phyloP scores from a whole-genome alignment of 2,113 vertebrate genomes.

The Gulo gulo region DNA sequence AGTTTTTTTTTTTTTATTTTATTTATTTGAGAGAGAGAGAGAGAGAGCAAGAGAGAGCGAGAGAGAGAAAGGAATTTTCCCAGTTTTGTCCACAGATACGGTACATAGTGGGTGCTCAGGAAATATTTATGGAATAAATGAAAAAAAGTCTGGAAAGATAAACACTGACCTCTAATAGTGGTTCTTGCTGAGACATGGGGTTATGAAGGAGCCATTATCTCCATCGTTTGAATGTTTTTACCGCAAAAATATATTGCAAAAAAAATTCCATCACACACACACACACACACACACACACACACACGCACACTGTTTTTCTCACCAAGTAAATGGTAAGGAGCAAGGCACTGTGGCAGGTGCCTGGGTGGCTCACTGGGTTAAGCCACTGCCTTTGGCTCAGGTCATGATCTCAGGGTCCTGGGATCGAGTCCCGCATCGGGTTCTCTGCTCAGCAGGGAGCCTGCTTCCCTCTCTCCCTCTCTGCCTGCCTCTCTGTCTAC shows the following conservation, averaged over 20 bases:
- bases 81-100: background rate
- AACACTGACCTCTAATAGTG: background rate
- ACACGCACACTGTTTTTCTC: background rate
- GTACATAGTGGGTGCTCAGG: background rate
- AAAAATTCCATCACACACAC: background rate
- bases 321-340: background rate
- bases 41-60: background rate
- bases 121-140: constrained; percentile 20
- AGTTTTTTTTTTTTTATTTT: background rate
- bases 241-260: background rate
- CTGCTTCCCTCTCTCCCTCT: too few species aligned
- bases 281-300: background rate
- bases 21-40: background rate
- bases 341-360: background rate
- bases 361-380: too few species aligned
- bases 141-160: background rate
- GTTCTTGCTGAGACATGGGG: background rate
- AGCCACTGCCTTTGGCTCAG: too few species aligned
- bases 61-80: background rate
- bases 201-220: background rate
- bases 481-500: too few species aligned
- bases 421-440: too few species aligned
- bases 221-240: constrained; percentile 20
- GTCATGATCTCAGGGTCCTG: too few species aligned
- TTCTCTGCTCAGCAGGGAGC: too few species aligned